Percentiles rank a stretch among this genome's conserved stretches.
These are phyloP conservation scores for Lasiurus borealis DNA, from an alignment of 2,113 vertebrate species.

Conservation along the genomic window DNA sequence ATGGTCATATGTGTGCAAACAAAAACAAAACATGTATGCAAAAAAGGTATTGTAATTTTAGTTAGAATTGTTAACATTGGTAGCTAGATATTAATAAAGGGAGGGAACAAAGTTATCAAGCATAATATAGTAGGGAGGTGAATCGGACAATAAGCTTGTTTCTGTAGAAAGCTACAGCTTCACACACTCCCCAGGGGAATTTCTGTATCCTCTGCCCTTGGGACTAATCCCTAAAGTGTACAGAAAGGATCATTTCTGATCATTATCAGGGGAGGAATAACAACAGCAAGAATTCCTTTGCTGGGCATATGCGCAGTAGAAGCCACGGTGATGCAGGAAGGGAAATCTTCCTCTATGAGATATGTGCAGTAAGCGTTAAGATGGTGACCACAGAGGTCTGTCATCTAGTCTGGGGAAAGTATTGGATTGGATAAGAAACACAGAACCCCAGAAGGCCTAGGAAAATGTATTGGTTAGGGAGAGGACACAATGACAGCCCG, in stretches of 20 bases:
- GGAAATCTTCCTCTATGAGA: too few species aligned
- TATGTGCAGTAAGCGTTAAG: not conserved
- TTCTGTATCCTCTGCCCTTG: not conserved
- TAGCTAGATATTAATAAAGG: not conserved
- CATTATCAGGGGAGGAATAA: not conserved
- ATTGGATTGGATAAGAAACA: not conserved
- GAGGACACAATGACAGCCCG: not conserved
- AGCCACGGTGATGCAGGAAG: not conserved
- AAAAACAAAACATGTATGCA: not conserved
- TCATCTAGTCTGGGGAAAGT: not conserved
- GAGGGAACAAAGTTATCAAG: not conserved
- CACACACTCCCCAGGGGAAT: not conserved
- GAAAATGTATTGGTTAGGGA: not conserved
- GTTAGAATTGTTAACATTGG: not conserved
- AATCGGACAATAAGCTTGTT: not conserved
- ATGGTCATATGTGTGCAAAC: not conserved
- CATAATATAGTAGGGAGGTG: not conserved
- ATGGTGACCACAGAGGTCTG: not conserved
- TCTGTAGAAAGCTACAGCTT: not conserved
- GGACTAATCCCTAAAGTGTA: not conserved
- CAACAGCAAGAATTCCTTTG: not conserved
- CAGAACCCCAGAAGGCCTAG: not conserved
- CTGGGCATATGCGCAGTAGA: not conserved
- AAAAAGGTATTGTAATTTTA: not conserved
- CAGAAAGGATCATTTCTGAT: not conserved